A percentile compares a stretch with the other conserved stretches of the same genome.
phyloP scores from a whole-genome alignment of 2,113 vertebrate genomes.

The Proterorhinus semilunaris region DNA sequence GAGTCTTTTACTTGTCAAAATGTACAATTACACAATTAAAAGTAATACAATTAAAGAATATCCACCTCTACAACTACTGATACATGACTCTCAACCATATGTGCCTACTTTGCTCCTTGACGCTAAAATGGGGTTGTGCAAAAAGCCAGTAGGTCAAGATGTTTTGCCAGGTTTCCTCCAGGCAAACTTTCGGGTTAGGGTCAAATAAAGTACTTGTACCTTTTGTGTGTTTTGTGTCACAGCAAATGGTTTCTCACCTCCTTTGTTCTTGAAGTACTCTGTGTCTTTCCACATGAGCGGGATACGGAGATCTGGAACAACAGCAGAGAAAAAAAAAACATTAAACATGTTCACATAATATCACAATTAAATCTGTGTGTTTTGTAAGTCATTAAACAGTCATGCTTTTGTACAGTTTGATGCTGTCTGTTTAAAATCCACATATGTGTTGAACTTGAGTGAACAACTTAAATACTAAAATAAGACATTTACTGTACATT shows the following conservation, averaged over 20 bases:
- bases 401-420: too few species aligned
- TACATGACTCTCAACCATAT: neutral
- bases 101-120: slow-evolving; percentile 19
- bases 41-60: too few species aligned
- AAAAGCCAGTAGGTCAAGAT: slow-evolving; percentile 21
- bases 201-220: neutral
- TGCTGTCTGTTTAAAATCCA: too few species aligned
- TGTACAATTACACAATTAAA: too few species aligned
- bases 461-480: too few species aligned
- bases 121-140: slow-evolving; percentile 19
- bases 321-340: slow-evolving; percentile 40
- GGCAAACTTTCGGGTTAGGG: neutral
- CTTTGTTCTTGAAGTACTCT: slow-evolving; percentile 96
- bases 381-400: too few species aligned
- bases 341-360: neutral
- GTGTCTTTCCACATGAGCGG: slow-evolving; percentile 98
- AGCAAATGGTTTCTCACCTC: slow-evolving; percentile 76
- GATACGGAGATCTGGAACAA: slow-evolving; percentile 87
- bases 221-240: slow-evolving; percentile 3
- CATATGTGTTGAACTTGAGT: too few species aligned
- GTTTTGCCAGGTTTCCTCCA: slow-evolving; percentile 36
- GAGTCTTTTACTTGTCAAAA: too few species aligned
- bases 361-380: too few species aligned
- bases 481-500: too few species aligned
- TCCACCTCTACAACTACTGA: too few species aligned